Percentiles rank a stretch among this genome's conserved stretches.
phyloP scores from a whole-genome alignment of 2,113 vertebrate genomes.

The Chlorodrepanis virens region DNA sequence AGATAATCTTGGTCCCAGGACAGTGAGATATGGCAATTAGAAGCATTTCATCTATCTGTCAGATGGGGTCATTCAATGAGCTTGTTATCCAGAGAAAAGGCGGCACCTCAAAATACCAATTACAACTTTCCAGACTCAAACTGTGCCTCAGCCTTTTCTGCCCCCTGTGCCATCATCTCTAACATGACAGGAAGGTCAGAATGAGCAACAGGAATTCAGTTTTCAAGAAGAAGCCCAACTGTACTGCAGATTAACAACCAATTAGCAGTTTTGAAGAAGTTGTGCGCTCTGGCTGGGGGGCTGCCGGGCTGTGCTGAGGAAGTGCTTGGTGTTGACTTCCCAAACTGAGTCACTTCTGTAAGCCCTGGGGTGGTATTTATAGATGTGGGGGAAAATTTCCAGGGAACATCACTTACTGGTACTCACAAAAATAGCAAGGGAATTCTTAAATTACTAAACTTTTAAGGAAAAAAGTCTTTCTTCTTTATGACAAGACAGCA shows the following conservation, averaged over 20 bases:
- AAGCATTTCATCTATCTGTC: not conserved
- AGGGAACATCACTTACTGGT: slow-evolving; percentile 78
- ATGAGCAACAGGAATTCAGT: slow-evolving; percentile 27
- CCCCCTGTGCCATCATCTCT: not conserved
- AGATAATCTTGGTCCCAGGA: not conserved
- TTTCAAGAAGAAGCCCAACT: slow-evolving; percentile 30
- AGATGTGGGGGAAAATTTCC: slow-evolving; percentile 76
- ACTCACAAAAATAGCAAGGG: slow-evolving; percentile 73
- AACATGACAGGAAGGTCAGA: not conserved
- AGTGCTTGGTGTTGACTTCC: slow-evolving; percentile 73
- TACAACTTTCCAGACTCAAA: not conserved
- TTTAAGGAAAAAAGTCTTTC: slow-evolving; percentile 44
- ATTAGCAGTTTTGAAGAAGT: slow-evolving; percentile 75
- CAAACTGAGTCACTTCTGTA: slow-evolving; percentile 72
- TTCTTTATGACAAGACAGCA: slow-evolving; percentile 44
- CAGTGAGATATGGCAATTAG: not conserved
- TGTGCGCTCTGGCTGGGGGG: not conserved
- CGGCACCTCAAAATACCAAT: not conserved
- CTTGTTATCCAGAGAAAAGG: not conserved
- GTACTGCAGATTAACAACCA: slow-evolving; percentile 24
- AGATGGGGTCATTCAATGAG: not conserved
- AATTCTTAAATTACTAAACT: slow-evolving; percentile 65
- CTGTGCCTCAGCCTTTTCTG: not conserved
- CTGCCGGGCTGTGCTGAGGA: slow-evolving; percentile 69
- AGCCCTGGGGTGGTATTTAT: slow-evolving; percentile 70